phyloP scores from a whole-genome alignment of 2,888 invertebrate species.

The Caenorhabditis becei region DNA sequence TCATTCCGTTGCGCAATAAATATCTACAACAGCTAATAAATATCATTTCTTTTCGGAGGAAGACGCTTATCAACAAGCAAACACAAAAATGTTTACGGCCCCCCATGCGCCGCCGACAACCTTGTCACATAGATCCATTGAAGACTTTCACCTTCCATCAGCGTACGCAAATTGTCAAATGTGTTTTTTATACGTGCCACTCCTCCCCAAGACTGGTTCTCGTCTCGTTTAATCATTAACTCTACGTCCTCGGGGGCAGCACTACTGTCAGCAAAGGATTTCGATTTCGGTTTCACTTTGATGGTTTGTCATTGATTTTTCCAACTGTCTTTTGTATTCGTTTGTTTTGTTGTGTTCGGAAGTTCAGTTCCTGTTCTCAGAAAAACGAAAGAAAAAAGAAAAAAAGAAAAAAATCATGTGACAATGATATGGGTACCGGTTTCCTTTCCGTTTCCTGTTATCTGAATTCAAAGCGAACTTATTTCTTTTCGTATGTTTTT shows the following conservation, averaged over 20 bases:
- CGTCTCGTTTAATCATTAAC: conserved; percentile 55
- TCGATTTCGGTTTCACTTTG: background rate
- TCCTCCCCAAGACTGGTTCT: conserved; percentile 50
- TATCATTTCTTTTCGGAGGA: conserved; percentile 6
- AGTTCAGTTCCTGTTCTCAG: background rate
- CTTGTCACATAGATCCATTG: conserved; percentile 20
- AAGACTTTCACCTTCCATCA: conserved; percentile 28
- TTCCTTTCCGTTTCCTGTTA: too few species aligned
- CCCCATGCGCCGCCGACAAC: conserved; percentile 3
- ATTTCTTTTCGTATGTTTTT: too few species aligned
- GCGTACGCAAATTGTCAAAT: conserved; percentile 35
- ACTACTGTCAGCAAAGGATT: background rate
- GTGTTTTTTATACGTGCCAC: conserved; percentile 37
- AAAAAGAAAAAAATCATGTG: too few species aligned
- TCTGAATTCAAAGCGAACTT: too few species aligned
- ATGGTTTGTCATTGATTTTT: background rate
- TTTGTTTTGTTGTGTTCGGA: background rate
- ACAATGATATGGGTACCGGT: background rate
- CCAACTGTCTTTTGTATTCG: background rate
- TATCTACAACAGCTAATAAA: conserved; percentile 18
- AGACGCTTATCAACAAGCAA: conserved; percentile 39
- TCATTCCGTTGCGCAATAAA: background rate
- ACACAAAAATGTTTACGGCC: conserved; percentile 25
- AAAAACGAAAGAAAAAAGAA: background rate
- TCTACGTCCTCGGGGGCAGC: conserved; percentile 33